Evolutionary conservation across 2,797 vertebrate species (phyloP).

Genomic region (Gambelia wislizenii): DNA sequence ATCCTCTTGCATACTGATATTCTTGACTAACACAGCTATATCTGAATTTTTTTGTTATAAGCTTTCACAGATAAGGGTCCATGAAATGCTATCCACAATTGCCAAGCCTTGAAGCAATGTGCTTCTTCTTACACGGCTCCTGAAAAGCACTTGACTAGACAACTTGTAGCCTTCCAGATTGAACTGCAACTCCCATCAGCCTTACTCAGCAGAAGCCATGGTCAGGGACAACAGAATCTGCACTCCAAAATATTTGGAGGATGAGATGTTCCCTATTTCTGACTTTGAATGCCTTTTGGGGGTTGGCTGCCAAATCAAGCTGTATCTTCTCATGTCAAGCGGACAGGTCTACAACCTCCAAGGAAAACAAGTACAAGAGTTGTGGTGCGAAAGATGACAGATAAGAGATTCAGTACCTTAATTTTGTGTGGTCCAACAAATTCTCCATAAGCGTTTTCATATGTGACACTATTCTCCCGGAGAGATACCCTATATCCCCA

Average conservation of each 20-base stretch:
- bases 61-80: no score
- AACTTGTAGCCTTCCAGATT: neutral
- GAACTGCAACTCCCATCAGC: neutral
- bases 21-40: no score
- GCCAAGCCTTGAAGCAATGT: neutral
- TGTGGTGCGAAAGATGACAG: neutral
- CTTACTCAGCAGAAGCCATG: no score
- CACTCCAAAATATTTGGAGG: neutral
- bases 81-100: no score
- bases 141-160: neutral
- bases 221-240: neutral
- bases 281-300: neutral
- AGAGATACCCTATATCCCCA: slow-evolving; percentile 82
- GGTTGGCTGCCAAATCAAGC: neutral
- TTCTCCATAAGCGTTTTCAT: slow-evolving; percentile 82
- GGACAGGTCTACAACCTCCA: neutral
- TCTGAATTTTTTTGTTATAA: neutral
- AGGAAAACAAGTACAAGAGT: neutral
- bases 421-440: slow-evolving; percentile 83
- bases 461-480: slow-evolving; percentile 78
- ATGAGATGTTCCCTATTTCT: neutral
- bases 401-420: slow-evolving; percentile 78
- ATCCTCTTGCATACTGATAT: no score
- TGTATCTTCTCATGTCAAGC: neutral
- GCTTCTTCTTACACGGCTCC: neutral